phyloP scores from a whole-genome alignment of 2,797 vertebrate genomes.

The Sebastes alutus region DNA sequence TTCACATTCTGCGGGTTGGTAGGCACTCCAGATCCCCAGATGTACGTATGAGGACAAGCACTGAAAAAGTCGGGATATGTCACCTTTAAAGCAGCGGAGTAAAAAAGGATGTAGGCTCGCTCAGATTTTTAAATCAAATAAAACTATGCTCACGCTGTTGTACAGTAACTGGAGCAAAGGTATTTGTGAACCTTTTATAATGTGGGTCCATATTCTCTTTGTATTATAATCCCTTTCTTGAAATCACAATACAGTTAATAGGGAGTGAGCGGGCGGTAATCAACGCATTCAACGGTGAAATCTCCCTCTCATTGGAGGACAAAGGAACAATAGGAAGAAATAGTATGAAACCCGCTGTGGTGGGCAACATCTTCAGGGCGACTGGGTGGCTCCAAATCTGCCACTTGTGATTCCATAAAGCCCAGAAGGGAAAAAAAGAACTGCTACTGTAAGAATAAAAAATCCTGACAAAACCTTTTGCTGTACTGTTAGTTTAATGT shows the following conservation, averaged over 20 bases:
- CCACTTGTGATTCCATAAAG: constrained; percentile 39
- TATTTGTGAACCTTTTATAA: background rate
- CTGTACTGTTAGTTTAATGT: constrained; percentile 35
- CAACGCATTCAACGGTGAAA: constrained; percentile 37
- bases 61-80: too few relatives aligned
- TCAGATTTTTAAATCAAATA: background rate
- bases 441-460: background rate
- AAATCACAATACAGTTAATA: constrained; percentile 37
- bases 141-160: background rate
- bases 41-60: too few relatives aligned
- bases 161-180: background rate
- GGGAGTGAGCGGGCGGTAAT: constrained; percentile 22
- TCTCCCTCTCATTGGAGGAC: constrained; percentile 35
- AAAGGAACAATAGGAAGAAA: constrained; percentile 23
- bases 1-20: background rate
- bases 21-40: too few relatives aligned
- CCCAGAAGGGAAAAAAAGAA: background rate
- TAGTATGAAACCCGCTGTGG: background rate
- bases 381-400: constrained; percentile 33
- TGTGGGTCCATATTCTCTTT: background rate
- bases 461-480: constrained; percentile 44
- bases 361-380: constrained; percentile 7
- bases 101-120: background rate
- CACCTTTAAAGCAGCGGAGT: too few relatives aligned
- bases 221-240: constrained; percentile 39